Evolutionary conservation across 1,140 invertebrate genomes (phyloP).

Genomic region (Drosophila tristis): DNA sequence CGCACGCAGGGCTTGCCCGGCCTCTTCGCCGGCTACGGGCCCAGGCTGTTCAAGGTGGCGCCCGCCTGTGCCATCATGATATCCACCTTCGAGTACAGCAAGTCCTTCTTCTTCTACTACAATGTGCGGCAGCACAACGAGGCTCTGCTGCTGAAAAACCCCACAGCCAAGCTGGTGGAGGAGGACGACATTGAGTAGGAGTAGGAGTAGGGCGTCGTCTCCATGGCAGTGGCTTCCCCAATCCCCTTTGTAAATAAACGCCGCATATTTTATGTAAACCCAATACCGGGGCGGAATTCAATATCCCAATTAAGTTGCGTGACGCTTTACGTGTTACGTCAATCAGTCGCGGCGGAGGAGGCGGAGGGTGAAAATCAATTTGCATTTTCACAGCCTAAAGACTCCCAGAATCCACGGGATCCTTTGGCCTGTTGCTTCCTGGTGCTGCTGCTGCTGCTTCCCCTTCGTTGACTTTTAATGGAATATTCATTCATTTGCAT

Average conservation of each 20-base stretch:
- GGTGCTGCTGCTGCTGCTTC: not conserved
- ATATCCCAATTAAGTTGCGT: constrained; percentile 37
- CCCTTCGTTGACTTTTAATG: constrained; percentile 36
- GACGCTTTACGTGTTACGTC: constrained; percentile 20
- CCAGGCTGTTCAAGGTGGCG: constrained; percentile 95
- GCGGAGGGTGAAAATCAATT: constrained; percentile 44
- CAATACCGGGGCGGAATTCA: constrained; percentile 8
- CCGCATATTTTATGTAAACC: constrained; percentile 36
- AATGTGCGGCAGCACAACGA: constrained; percentile 85
- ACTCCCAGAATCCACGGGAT: not conserved
- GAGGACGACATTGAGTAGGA: constrained; percentile 56
- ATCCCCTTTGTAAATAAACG: constrained; percentile 36
- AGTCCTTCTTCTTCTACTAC: constrained; percentile 91
- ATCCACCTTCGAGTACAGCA: constrained; percentile 97
- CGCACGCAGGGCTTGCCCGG: constrained; percentile 88
- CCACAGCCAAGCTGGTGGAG: constrained; percentile 31
- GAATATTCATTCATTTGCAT: constrained; percentile 60
- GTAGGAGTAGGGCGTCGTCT: constrained; percentile 1
- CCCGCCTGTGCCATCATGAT: constrained; percentile 99
- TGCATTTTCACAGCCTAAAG: constrained; percentile 22
- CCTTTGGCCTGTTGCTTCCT: constrained; percentile 27
- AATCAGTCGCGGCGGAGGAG: not conserved
- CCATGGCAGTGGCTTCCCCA: not conserved
- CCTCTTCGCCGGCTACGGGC: constrained; percentile 92
- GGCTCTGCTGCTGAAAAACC: constrained; percentile 47